A percentile compares a stretch with the other conserved stretches of the same genome.
Evolutionary conservation across 1,140 invertebrate species (phyloP).

Genomic region (Cydia strobilella): DNA sequence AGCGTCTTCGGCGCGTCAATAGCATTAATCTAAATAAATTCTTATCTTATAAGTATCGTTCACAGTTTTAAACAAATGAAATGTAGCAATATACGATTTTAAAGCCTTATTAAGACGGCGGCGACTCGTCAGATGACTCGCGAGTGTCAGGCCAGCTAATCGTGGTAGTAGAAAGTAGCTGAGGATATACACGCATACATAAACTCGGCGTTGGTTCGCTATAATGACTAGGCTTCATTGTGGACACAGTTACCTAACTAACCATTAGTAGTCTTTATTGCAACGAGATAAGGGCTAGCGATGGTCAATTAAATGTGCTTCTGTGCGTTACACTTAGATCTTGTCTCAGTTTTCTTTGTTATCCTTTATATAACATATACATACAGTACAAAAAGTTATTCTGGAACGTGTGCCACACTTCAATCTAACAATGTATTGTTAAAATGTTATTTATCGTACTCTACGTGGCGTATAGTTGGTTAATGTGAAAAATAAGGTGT

Average conservation of each 20-base stretch:
- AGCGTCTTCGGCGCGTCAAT: conserved; percentile 33
- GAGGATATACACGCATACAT: no score
- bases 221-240: not conserved
- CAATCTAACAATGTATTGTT: no score
- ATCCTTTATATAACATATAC: no score
- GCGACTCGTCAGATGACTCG: not conserved
- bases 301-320: not conserved
- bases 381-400: no score
- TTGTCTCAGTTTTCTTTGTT: no score
- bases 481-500: no score
- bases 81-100: conserved; percentile 48
- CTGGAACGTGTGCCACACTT: no score
- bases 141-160: not conserved
- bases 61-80: conserved; percentile 44
- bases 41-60: conserved; percentile 38
- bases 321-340: no score
- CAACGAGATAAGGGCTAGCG: not conserved
- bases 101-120: conserved; percentile 41
- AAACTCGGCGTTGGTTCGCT: not conserved
- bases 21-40: conserved; percentile 34
- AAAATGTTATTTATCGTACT: no score
- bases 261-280: not conserved
- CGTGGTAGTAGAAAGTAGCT: not conserved
- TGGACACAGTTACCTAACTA: not conserved
- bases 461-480: no score